Base-by-base conservation (phyloP, 1,140 invertebrate species). In the Drosophila pseudoobscura region DNA sequence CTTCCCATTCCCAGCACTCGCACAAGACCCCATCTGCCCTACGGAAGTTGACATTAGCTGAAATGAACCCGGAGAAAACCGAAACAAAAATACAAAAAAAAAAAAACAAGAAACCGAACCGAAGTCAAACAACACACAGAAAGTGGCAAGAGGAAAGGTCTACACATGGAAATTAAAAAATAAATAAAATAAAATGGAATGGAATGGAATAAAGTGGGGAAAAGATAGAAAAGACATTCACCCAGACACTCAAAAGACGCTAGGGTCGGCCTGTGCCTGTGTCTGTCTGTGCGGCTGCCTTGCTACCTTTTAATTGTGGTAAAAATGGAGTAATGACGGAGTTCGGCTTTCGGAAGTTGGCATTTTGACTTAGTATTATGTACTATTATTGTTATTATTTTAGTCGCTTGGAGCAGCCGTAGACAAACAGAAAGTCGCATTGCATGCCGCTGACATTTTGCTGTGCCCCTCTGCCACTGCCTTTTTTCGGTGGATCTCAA, bases 341-440 rank as follows among this genome's bases (percentile, higher is more conserved):
- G 20, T 50, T 66, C 49, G 71, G 41, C 69, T 66, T 78, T 83
- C 75, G 79, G 79, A 83, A 83, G 79, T 83, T 65, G 80, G 75
- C 79, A 78, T 82, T 82, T 82, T 78, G 72, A 78, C 41, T 65
- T 71, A 78, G 79, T 78, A 83, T 78, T 82, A 78, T 83, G 64
- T 84, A 75, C 70, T 83, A 83, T 83, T 83, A 83, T 83, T 83
- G 64, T 83, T 83, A 80, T 73, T 73, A 73, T 82, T 83, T 83
- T 78, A 79, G 75, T 78, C 66, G 49, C 51, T 52, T 44, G 63
- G 29, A 45, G 68, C 73, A 68, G 58, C 49, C 60, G 63, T 58
- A 61, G 41, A 58, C 80, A 83, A 83, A 83, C 79, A 83, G 79
- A 83, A 83, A 83, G 79, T 84, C 26, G 45, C 64, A 29, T 69